A percentile compares a stretch with the other conserved stretches of the same genome.
These are phyloP conservation scores for Phaenicophaeus curvirostris DNA, from an alignment of 2,797 vertebrate species.

Conservation along the genomic window DNA sequence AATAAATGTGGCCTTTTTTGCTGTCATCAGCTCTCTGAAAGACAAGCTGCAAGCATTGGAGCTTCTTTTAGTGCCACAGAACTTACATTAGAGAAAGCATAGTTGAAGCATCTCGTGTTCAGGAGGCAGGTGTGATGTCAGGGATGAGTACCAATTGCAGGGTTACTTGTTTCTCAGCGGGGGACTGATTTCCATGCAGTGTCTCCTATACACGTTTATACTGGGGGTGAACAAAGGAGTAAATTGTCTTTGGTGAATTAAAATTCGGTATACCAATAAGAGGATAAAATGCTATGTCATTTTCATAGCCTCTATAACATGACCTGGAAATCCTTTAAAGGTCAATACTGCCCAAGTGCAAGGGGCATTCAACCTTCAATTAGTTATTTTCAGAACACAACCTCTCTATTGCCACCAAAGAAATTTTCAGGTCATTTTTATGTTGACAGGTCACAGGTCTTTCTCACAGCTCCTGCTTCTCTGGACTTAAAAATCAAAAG, in stretches of 20 bases:
- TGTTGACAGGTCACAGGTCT: background rate
- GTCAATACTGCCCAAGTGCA: background rate
- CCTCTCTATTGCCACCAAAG: background rate
- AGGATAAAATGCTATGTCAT: background rate
- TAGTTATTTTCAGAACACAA: background rate
- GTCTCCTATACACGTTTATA: background rate
- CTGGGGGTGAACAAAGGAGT: background rate
- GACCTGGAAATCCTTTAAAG: background rate
- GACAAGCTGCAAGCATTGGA: background rate
- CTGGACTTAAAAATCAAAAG: background rate
- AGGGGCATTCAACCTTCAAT: background rate
- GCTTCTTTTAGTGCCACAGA: slow-evolving; percentile 24
- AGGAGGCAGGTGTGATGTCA: background rate
- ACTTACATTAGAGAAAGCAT: background rate
- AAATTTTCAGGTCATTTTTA: background rate
- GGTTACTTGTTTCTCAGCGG: background rate
- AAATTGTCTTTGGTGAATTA: background rate
- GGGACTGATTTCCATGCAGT: background rate
- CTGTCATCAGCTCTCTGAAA: slow-evolving; percentile 50
- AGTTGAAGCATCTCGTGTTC: background rate
- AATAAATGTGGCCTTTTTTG: slow-evolving; percentile 52
- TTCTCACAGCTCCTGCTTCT: background rate
- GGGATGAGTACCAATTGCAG: background rate
- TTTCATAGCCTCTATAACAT: background rate
- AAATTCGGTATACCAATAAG: background rate